Conservation (phyloP, 1,140 invertebrate genomes). For the Argopecten irradians region DNA sequence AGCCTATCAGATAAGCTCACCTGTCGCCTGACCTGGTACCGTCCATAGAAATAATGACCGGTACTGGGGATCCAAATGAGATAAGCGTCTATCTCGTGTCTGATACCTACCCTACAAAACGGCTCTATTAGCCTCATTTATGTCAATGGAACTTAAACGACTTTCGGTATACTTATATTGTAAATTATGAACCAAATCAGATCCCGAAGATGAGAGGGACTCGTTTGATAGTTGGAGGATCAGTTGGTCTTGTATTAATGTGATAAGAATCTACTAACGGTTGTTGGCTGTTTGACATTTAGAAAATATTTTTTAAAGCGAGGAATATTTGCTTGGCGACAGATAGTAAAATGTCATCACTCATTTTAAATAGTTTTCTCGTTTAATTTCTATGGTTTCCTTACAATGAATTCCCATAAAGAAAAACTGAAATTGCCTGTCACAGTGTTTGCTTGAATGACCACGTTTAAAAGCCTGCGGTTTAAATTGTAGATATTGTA, state of each 20-base stretch:
- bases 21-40: not conserved
- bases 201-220: not conserved
- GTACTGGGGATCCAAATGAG: not conserved
- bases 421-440: not conserved
- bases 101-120: not conserved
- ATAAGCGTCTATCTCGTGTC: not conserved
- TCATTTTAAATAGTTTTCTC: not conserved
- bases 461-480: not conserved
- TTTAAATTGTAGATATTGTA: not conserved
- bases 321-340: not conserved
- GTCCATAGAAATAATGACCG: not conserved
- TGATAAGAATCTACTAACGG: not conserved
- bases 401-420: not conserved
- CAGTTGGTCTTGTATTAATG: not conserved
- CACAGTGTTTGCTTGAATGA: not conserved
- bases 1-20: not conserved
- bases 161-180: not conserved
- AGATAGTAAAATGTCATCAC: constrained; percentile 22
- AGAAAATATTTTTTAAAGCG: not conserved
- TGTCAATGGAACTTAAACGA: not conserved
- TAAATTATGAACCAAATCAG: not conserved
- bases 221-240: not conserved
- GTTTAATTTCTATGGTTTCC: constrained; percentile 8
- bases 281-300: not conserved
- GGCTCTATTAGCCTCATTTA: constrained; percentile 6